phyloP scores from a whole-genome alignment of 2,888 invertebrate species.

The Ommatoiulus sabulosus region DNA sequence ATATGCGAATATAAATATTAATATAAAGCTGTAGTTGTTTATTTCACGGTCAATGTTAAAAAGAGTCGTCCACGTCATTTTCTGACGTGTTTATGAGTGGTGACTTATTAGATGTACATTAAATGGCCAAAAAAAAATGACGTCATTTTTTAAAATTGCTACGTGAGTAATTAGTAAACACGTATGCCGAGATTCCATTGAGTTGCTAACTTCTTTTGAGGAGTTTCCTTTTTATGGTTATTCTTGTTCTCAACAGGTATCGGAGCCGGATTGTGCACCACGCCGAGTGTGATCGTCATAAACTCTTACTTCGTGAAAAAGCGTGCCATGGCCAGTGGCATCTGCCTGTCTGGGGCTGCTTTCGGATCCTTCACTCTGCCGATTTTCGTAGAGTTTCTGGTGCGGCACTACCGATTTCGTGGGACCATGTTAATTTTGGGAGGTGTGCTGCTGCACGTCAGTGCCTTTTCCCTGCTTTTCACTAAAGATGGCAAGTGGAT shows the following conservation, averaged over 20 bases:
- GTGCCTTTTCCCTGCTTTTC: constrained; percentile 76
- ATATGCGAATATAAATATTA: too few relatives aligned
- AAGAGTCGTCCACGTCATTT: too few relatives aligned
- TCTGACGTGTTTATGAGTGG: too few relatives aligned
- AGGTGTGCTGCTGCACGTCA: constrained; percentile 81
- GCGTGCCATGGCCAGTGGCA: constrained; percentile 80
- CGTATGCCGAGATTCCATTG: too few relatives aligned
- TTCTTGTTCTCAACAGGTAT: constrained; percentile 61
- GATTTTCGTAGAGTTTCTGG: constrained; percentile 62
- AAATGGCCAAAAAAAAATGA: too few relatives aligned
- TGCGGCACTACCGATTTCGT: constrained; percentile 69
- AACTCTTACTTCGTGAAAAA: constrained; percentile 78
- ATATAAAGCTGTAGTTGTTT: too few relatives aligned
- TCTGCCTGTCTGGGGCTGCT: constrained; percentile 81
- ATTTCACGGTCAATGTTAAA: too few relatives aligned
- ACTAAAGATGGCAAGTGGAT: constrained; percentile 55
- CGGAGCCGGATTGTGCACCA: constrained; percentile 64
- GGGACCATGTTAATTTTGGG: constrained; percentile 79
- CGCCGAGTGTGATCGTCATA: constrained; percentile 74
- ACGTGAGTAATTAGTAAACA: too few relatives aligned
- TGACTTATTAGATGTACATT: too few relatives aligned
- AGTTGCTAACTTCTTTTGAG: background rate
- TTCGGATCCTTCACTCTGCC: constrained; percentile 74
- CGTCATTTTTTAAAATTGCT: too few relatives aligned
- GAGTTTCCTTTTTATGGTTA: background rate